Percentiles rank a stretch among this genome's conserved stretches.
Conservation (phyloP, 2,797 vertebrate species). For the Falco concolor region DNA sequence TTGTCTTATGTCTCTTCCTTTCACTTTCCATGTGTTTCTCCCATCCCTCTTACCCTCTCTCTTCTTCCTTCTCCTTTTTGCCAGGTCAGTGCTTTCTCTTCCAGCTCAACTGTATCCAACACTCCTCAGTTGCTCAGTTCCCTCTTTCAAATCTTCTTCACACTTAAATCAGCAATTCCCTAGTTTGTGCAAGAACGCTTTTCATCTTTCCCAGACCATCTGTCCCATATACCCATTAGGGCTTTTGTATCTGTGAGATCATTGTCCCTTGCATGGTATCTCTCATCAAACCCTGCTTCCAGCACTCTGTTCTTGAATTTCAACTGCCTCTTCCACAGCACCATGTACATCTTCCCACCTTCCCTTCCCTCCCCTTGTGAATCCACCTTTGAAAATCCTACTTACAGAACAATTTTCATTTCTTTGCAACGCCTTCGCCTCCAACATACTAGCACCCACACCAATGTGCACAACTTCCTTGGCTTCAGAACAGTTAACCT, state of each 20-base stretch:
- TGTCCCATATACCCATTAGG: not conserved
- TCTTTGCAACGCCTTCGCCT: not conserved
- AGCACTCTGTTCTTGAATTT: not conserved
- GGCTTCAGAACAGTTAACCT: not conserved
- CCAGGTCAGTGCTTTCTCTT: not conserved
- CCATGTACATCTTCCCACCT: not conserved
- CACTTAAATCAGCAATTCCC: slow-evolving; percentile 1
- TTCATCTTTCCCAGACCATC: not conserved
- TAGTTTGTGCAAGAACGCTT: not conserved
- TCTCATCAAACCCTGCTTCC: not conserved
- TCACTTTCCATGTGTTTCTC: not conserved
- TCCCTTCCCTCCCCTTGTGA: not conserved
- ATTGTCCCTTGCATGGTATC: not conserved
- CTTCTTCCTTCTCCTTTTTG: not conserved
- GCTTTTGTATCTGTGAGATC: not conserved
- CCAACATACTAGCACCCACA: not conserved
- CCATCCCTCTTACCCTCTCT: not conserved
- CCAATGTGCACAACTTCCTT: not conserved
- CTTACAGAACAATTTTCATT: not conserved
- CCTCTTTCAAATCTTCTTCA: not conserved
- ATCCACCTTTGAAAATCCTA: not conserved
- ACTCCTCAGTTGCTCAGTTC: not conserved
- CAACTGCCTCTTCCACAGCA: not conserved
- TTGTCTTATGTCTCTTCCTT: not conserved
- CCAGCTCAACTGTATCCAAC: not conserved